A percentile compares a stretch with the other conserved stretches of the same genome.
Evolutionary conservation across 92 coral and sea anemone genomes (phyloP).

Genomic region (Heteractis magnifica): DNA sequence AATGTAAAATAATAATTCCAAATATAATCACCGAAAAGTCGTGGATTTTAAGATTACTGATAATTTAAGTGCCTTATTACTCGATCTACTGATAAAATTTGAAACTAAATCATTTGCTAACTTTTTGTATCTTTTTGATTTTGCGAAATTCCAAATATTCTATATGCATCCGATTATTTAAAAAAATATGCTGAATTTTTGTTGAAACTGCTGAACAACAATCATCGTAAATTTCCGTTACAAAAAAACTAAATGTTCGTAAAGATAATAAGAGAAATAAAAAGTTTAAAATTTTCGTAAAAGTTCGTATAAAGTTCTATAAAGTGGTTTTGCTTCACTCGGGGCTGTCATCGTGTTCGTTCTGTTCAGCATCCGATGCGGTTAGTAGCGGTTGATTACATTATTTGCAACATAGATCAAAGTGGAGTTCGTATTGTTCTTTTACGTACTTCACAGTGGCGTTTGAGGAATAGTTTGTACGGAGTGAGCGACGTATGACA

Average conservation of each 20-base stretch:
- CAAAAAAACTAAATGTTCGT: neutral
- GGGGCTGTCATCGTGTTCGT: slow-evolving; percentile 7
- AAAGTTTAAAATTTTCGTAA: neutral
- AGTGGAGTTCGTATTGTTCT: neutral
- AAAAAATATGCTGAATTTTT: neutral
- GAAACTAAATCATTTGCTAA: neutral
- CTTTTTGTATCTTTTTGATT: neutral
- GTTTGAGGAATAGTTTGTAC: neutral
- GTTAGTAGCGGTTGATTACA: slow-evolving; percentile 1
- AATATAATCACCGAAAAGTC: neutral
- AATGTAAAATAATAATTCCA: slow-evolving; percentile 3
- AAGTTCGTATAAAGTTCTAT: neutral
- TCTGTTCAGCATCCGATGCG: slow-evolving; percentile 1
- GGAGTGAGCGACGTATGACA: slow-evolving; percentile 5
- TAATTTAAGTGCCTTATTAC: slow-evolving; percentile 1
- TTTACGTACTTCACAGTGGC: neutral
- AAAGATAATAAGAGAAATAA: neutral
- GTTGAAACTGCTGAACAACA: neutral
- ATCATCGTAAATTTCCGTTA: neutral
- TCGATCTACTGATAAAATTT: neutral
- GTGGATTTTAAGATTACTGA: neutral
- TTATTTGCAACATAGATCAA: neutral
- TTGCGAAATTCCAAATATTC: slow-evolving; percentile 8
- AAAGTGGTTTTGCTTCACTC: neutral
- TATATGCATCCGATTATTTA: neutral